Evolutionary conservation across 1,140 invertebrate species (phyloP).

Genomic region (Helicoverpa zea): DNA sequence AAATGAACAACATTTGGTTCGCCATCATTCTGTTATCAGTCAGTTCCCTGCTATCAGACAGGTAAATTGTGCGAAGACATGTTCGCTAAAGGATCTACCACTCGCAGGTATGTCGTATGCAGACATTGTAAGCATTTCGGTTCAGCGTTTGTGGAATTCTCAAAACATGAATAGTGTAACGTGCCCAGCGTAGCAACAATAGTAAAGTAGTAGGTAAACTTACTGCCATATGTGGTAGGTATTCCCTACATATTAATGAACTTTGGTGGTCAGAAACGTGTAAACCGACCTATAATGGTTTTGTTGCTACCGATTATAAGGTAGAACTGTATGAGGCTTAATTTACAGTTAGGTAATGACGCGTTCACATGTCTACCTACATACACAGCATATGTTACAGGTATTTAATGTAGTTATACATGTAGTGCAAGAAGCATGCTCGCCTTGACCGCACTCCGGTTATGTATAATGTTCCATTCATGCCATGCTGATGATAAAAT

Average conservation of each 20-base stretch:
- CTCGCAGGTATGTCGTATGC: constrained; percentile 14
- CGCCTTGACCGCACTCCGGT: constrained; percentile 73
- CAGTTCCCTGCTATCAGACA: constrained; percentile 2
- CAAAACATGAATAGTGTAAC: neutral
- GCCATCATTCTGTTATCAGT: constrained; percentile 12
- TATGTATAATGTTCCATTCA: constrained; percentile 71
- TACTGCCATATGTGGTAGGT: neutral
- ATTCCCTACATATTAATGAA: neutral
- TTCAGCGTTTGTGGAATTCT: constrained; percentile 9
- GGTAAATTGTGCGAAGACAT: neutral
- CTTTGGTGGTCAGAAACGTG: too few relatives aligned
- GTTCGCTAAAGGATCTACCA: too few relatives aligned
- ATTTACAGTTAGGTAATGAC: constrained; percentile 58
- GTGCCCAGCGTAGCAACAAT: neutral
- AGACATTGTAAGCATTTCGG: constrained; percentile 14
- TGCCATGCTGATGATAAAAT: constrained; percentile 58
- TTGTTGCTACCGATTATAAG: too few relatives aligned
- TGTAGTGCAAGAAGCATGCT: constrained; percentile 70
- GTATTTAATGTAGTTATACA: constrained; percentile 52
- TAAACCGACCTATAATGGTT: too few relatives aligned
- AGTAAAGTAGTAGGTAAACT: neutral
- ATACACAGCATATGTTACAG: constrained; percentile 18
- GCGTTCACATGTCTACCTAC: constrained; percentile 50
- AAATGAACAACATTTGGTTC: neutral
- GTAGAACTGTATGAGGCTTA: neutral